Conservation (phyloP, 2,888 invertebrate species). For the Venusia cambrica region DNA sequence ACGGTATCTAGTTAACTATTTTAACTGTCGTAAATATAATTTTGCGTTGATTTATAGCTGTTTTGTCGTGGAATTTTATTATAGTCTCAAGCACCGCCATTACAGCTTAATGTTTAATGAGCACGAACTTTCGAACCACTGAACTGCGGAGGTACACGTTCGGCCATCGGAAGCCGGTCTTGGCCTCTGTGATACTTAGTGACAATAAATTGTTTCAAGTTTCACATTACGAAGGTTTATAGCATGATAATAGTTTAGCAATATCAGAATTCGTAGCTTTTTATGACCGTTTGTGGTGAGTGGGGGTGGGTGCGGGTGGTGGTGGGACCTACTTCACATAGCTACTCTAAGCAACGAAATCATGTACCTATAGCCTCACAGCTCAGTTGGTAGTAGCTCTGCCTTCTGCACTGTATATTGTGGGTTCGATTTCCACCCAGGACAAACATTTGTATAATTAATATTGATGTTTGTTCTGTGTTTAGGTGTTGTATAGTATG, state of each 20-base stretch:
- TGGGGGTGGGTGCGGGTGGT: too few relatives aligned
- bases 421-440: too few relatives aligned
- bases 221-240: conserved; percentile 5
- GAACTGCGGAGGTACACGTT: conserved; percentile 24
- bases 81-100: conserved; percentile 40
- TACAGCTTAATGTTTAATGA: conserved; percentile 42
- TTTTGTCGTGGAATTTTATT: conserved; percentile 44
- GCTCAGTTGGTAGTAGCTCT: too few relatives aligned
- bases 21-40: conserved; percentile 48
- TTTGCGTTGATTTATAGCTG: conserved; percentile 35
- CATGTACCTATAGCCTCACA: too few relatives aligned
- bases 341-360: too few relatives aligned
- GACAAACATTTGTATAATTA: too few relatives aligned
- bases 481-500: too few relatives aligned
- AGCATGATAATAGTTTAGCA: not conserved
- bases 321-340: too few relatives aligned
- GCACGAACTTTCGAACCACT: conserved; percentile 37
- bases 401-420: too few relatives aligned
- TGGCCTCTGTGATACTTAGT: conserved; percentile 23
- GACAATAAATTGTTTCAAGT: conserved; percentile 23
- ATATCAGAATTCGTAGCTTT: too few relatives aligned
- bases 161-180: conserved; percentile 21
- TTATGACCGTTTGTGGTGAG: too few relatives aligned
- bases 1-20: conserved; percentile 48
- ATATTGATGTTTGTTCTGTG: too few relatives aligned